Evolutionary conservation across 2,888 invertebrate species (phyloP).

Genomic region (Eristalinus sepulchralis): DNA sequence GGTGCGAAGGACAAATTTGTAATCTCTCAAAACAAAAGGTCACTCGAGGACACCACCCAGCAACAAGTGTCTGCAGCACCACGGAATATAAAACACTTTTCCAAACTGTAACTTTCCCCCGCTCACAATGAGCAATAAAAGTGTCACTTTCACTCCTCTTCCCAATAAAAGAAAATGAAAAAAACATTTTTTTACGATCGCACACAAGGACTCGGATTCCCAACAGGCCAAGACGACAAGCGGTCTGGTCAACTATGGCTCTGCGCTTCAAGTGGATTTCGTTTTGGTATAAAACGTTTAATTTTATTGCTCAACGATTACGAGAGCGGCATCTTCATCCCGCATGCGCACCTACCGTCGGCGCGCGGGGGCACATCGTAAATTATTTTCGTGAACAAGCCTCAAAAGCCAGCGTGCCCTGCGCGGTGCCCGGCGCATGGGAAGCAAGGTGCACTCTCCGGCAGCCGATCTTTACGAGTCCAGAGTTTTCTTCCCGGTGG

Average conservation of each 20-base stretch:
- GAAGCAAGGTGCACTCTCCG: slow-evolving; percentile 8
- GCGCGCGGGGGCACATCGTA: slow-evolving; percentile 24
- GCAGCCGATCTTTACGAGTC: slow-evolving; percentile 23
- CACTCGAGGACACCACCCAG: slow-evolving; percentile 6
- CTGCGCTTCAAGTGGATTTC: slow-evolving; percentile 34
- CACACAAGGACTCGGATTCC: slow-evolving; percentile 21
- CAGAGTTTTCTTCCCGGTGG: slow-evolving; percentile 4
- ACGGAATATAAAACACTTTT: slow-evolving; percentile 15
- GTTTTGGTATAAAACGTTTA: slow-evolving; percentile 59
- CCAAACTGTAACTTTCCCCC: slow-evolving; percentile 36
- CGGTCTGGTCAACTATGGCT: slow-evolving; percentile 51
- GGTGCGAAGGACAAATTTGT: slow-evolving; percentile 10
- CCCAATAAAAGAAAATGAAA: background rate
- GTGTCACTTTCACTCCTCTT: slow-evolving; percentile 57
- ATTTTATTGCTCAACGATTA: slow-evolving; percentile 64
- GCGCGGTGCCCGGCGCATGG: background rate
- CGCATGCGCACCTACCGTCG: slow-evolving; percentile 34
- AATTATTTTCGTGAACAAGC: slow-evolving; percentile 42
- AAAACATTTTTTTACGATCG: slow-evolving; percentile 45
- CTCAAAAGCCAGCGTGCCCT: slow-evolving; percentile 1
- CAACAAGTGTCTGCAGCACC: slow-evolving; percentile 16
- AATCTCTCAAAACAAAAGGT: slow-evolving; percentile 29
- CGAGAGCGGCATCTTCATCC: slow-evolving; percentile 26
- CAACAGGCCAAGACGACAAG: slow-evolving; percentile 45
- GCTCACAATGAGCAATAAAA: slow-evolving; percentile 42